Conservation (phyloP, 2,113 vertebrate species). For the Apodemus speciosus region DNA sequence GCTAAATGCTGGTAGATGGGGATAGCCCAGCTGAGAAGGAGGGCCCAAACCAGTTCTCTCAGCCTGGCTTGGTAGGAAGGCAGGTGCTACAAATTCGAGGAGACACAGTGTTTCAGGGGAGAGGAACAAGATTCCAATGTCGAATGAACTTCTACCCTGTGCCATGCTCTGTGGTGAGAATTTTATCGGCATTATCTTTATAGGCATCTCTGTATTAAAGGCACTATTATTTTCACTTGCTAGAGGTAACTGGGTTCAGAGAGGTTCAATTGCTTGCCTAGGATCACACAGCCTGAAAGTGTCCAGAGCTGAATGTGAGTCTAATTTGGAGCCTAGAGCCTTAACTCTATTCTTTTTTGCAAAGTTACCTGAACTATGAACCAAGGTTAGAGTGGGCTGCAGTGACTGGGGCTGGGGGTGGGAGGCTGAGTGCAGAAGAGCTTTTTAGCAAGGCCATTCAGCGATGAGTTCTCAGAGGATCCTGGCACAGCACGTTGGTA, state of each 20-base stretch:
- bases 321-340: neutral
- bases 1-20: neutral
- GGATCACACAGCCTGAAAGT: neutral
- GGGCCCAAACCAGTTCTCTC: slow-evolving; percentile 23
- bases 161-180: neutral
- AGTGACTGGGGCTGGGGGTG: neutral
- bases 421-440: neutral
- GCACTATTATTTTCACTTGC: neutral
- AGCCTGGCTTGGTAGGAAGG: slow-evolving; percentile 48
- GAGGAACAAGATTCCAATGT: neutral
- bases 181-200: neutral
- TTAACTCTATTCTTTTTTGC: neutral
- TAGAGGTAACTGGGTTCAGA: slow-evolving; percentile 36
- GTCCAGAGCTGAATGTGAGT: neutral
- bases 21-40: slow-evolving; percentile 27
- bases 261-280: neutral
- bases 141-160: neutral
- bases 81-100: slow-evolving; percentile 52
- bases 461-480: slow-evolving; percentile 36
- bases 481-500: slow-evolving; percentile 28
- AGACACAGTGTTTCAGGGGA: slow-evolving; percentile 35
- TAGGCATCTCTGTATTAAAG: neutral
- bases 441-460: neutral
- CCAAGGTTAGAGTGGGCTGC: neutral
- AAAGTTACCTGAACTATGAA: slow-evolving; percentile 16